Conservation (phyloP, 1,140 invertebrate species). For the Trypoxylus dichotomus region DNA sequence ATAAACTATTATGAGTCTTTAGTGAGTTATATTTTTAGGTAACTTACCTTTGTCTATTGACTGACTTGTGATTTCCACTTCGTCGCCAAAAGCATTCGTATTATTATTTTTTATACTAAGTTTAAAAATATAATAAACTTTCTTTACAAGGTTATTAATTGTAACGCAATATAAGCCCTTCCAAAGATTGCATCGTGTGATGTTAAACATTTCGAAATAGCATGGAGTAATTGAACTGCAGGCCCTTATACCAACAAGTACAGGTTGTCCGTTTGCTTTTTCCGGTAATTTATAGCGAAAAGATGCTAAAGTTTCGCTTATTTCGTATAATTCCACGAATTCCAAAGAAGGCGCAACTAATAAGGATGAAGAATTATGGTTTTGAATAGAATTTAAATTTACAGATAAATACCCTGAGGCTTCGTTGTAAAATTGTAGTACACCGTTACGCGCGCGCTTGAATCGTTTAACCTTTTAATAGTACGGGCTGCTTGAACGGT, state of each 20-base stretch:
- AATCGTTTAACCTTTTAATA: neutral
- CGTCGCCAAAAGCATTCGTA: neutral
- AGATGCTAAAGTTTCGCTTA: neutral
- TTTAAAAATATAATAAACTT: neutral
- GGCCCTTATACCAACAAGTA: neutral
- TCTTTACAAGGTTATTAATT: neutral
- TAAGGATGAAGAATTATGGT: neutral
- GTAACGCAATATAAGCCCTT: conserved; percentile 7
- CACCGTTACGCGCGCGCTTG: neutral
- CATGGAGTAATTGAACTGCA: neutral
- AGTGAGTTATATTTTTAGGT: neutral
- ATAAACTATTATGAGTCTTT: neutral
- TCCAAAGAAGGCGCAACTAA: neutral
- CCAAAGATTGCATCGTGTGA: neutral
- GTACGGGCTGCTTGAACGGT: neutral
- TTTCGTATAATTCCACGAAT: conserved; percentile 15
- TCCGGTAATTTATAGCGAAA: conserved; percentile 23
- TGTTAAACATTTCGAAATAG: neutral
- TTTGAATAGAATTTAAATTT: neutral
- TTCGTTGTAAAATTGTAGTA: conserved; percentile 22
- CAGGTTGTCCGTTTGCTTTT: neutral
- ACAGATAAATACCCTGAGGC: neutral
- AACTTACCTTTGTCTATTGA: neutral
- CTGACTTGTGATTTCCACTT: neutral
- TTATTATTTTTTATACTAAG: conserved; percentile 20